A percentile compares a stretch with the other conserved stretches of the same genome.
Conservation (phyloP, 92 coral and sea anemone species). For the Metridium senile region DNA sequence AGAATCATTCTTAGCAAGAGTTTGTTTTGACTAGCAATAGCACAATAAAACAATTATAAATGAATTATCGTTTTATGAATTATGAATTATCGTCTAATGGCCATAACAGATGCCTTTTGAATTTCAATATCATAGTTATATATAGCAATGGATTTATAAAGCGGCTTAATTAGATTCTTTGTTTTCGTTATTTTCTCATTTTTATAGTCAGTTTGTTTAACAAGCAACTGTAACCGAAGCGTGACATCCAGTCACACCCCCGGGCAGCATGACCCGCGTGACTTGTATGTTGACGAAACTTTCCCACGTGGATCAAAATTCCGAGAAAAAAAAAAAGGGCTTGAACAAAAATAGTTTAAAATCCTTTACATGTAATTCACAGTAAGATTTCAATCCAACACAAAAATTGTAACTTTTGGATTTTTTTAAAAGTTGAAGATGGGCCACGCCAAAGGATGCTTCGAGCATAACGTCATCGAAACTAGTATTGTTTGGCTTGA, state of each 20-base stretch:
- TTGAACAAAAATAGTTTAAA: too few relatives aligned
- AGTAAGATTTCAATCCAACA: neutral
- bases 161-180: neutral
- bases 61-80: neutral
- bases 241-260: neutral
- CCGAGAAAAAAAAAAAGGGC: neutral
- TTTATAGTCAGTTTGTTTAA: neutral
- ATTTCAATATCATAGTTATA: neutral
- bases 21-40: neutral
- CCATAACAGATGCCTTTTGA: neutral
- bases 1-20: neutral
- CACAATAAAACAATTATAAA: neutral
- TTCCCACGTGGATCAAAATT: conserved; percentile 8
- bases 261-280: conserved; percentile 8
- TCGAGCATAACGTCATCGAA: neutral
- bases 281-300: conserved; percentile 7
- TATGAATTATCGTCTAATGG: neutral
- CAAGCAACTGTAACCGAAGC: neutral
- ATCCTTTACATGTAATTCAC: too few relatives aligned
- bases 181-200: neutral
- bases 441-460: neutral
- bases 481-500: neutral
- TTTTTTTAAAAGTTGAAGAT: neutral
- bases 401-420: neutral
- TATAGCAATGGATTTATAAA: neutral